Percentiles rank a stretch among this genome's conserved stretches.
Conservation (phyloP, 2,888 invertebrate genomes). For the Cerastoderma edule region DNA sequence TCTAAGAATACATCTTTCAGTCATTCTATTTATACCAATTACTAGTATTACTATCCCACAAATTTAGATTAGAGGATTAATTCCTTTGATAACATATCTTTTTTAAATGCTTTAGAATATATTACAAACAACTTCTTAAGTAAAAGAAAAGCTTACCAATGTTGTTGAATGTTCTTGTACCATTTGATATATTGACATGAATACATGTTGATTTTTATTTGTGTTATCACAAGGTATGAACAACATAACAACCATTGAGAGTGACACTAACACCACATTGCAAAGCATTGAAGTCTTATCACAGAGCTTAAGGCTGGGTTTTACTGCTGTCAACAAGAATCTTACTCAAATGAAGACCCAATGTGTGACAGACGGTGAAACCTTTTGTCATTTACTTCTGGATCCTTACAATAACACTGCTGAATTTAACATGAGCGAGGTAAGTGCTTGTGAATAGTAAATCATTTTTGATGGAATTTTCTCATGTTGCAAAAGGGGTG, state of each 20-base stretch:
- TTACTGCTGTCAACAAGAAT: constrained; percentile 12
- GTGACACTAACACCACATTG: constrained; percentile 15
- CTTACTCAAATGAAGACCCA: constrained; percentile 18
- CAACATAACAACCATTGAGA: neutral
- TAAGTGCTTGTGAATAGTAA: neutral
- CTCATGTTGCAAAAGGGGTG: neutral
- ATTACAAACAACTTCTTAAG: too few species aligned
- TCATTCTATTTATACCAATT: too few species aligned
- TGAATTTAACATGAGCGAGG: constrained; percentile 11
- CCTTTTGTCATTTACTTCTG: constrained; percentile 27
- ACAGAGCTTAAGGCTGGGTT: constrained; percentile 13
- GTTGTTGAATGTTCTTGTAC: too few species aligned
- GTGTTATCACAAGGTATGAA: neutral
- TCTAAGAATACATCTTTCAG: too few species aligned
- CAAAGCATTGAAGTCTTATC: constrained; percentile 13
- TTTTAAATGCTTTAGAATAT: too few species aligned
- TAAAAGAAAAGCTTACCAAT: too few species aligned
- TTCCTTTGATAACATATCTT: too few species aligned
- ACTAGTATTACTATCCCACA: too few species aligned
- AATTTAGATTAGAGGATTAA: too few species aligned
- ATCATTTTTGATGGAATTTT: neutral
- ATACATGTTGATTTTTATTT: too few species aligned
- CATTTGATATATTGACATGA: too few species aligned
- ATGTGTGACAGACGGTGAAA: constrained; percentile 28
- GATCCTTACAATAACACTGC: neutral